phyloP scores from a whole-genome alignment of 1,140 invertebrate species.

The Mizuhopecten yessoensis region DNA sequence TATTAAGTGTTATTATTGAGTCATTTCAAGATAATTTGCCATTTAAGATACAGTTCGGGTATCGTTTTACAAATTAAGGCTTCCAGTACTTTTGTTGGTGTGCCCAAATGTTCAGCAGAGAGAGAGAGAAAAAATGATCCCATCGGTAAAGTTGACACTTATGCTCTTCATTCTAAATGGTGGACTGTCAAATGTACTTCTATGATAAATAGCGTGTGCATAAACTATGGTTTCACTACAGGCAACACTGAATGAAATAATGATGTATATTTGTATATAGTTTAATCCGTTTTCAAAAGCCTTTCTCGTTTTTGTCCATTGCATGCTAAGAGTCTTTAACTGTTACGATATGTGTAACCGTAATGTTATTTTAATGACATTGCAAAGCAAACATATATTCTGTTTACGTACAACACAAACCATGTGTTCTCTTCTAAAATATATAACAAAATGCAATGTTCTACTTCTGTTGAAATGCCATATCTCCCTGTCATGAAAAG shows the following conservation, averaged over 20 bases:
- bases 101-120: background rate
- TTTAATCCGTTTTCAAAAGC: too few species aligned
- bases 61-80: background rate
- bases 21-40: constrained; percentile 21
- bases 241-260: background rate
- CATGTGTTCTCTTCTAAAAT: too few species aligned
- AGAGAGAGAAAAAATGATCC: background rate
- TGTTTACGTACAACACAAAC: too few species aligned
- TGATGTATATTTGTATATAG: too few species aligned
- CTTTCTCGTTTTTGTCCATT: too few species aligned
- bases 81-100: background rate
- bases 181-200: background rate
- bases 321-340: too few species aligned
- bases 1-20: constrained; percentile 35
- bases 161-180: background rate
- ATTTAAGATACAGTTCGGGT: background rate
- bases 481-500: too few species aligned
- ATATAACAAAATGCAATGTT: too few species aligned
- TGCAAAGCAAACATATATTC: too few species aligned
- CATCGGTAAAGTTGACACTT: background rate
- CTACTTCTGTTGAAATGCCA: too few species aligned
- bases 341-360: too few species aligned
- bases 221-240: background rate
- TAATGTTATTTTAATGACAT: too few species aligned
- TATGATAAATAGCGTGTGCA: background rate